phyloP scores from a whole-genome alignment of 2,888 invertebrate species.

The Cyaniris semiargus region DNA sequence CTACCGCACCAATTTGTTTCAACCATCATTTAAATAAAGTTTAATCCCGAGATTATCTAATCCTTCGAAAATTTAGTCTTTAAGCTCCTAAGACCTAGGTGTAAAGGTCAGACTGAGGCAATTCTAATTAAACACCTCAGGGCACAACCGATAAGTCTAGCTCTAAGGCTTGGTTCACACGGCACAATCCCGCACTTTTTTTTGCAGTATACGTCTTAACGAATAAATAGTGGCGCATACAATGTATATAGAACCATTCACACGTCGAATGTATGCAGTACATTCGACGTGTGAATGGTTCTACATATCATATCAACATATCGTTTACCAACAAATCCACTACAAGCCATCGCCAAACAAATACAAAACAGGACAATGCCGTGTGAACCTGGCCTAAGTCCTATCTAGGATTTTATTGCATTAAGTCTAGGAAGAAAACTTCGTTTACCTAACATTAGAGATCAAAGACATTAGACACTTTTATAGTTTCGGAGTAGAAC shows the following conservation, averaged over 20 bases:
- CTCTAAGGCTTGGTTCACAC: too few relatives aligned
- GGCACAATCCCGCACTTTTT: too few relatives aligned
- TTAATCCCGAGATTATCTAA: background rate
- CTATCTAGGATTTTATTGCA: conserved; percentile 15
- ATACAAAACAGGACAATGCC: too few relatives aligned
- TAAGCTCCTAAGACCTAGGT: background rate
- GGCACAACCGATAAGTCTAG: conserved; percentile 1
- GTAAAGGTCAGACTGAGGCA: conserved; percentile 6
- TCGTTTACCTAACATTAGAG: background rate
- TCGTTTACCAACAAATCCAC: too few relatives aligned
- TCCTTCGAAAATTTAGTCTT: background rate
- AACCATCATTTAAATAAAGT: background rate
- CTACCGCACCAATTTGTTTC: background rate
- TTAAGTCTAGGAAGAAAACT: background rate
- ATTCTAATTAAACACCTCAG: conserved; percentile 11
- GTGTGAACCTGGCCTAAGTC: too few relatives aligned
- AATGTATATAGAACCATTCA: too few relatives aligned
- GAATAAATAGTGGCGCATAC: too few relatives aligned
- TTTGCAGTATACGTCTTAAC: too few relatives aligned
- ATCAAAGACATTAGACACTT: background rate
- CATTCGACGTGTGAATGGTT: too few relatives aligned
- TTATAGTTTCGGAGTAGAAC: background rate
- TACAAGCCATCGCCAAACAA: too few relatives aligned
- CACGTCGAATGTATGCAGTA: too few relatives aligned
- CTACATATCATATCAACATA: too few relatives aligned